Evolutionary conservation across 2,888 invertebrate genomes (phyloP).

Genomic region (Deilephila elpenor): DNA sequence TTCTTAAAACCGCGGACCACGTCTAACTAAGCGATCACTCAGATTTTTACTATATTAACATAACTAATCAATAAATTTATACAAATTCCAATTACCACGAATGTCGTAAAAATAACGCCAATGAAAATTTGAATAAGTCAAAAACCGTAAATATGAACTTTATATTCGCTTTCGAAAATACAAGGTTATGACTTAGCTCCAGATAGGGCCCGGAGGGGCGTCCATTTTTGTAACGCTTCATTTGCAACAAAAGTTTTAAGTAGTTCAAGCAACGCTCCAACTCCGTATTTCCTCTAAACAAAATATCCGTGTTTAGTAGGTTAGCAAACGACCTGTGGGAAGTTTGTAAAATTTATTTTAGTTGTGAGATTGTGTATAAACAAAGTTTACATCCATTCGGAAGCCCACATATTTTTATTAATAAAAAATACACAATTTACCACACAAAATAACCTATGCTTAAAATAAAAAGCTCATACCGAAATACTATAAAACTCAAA

Average conservation of each 20-base stretch:
- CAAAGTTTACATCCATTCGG: neutral
- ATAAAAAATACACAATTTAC: neutral
- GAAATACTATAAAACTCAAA: neutral
- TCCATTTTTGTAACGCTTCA: conserved; percentile 76
- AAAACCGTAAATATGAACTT: neutral
- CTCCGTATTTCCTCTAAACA: conserved; percentile 65
- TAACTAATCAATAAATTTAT: too few species aligned
- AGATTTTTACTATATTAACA: too few species aligned
- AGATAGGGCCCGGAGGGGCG: conserved; percentile 55
- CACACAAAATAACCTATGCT: neutral
- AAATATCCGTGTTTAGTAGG: conserved; percentile 54
- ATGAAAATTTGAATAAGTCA: neutral
- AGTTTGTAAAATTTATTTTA: conserved; percentile 28
- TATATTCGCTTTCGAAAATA: conserved; percentile 44
- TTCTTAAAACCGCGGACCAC: too few species aligned
- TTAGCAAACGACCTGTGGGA: conserved; percentile 28
- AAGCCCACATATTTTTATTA: neutral
- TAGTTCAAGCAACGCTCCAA: conserved; percentile 65
- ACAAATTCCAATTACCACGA: too few species aligned
- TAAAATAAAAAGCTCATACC: neutral
- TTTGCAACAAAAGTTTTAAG: conserved; percentile 75
- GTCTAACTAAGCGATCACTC: too few species aligned
- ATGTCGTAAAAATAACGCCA: neutral
- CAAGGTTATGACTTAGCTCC: conserved; percentile 45
- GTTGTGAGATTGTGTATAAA: conserved; percentile 8